Base-by-base conservation (phyloP, 2,888 invertebrate species). In the Diaphora mendica region DNA sequence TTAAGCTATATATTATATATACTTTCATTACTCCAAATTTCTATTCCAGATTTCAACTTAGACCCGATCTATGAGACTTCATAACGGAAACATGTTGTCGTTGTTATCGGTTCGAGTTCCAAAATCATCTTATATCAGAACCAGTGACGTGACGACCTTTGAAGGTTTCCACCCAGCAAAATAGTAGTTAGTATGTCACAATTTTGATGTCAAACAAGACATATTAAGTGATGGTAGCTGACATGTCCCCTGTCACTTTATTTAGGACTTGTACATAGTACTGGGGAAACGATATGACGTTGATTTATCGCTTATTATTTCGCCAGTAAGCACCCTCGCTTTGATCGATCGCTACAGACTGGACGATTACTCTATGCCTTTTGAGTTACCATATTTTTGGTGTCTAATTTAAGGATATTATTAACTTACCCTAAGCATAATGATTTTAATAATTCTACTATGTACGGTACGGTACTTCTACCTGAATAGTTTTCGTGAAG, bases 241-340 rank as follows among this genome's bases (percentile, higher is more conserved):
- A 35, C 26, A 59, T 39, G 68, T 39, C 68, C 39, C 55, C 2
- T n/a, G 35, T 55, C 35, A 15, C 51, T 55, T 39, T 68, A 68
- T 69, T 55, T 69, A 35, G 68, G 55, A 3, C 68, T 35, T 35
- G 39, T 55, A 35, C 35, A 55, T 26, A 35, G 17, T 11, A 26
- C 17, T 35, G 17, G 0, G 26, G 55, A 69, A n/a, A 35, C 39
- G 70, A 42, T 39, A 48, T 74, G 64, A 75, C 76, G 68, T 35
- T 77, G 83, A 80, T 80, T 76, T 73, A 84, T 80, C 62, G 64
- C 30, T 35, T 11, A 35, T 42, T 77, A 77, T 77, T 77, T 71
- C 48, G 68, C 44, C 59, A 68, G 39, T 42, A 59, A 51, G 48
- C 67, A 72, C 67, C 17, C 44, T 15, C 33, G 67, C 7, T 74